Evolutionary conservation across 2,113 vertebrate species (phyloP).

Genomic region (Cromileptes altivelis): DNA sequence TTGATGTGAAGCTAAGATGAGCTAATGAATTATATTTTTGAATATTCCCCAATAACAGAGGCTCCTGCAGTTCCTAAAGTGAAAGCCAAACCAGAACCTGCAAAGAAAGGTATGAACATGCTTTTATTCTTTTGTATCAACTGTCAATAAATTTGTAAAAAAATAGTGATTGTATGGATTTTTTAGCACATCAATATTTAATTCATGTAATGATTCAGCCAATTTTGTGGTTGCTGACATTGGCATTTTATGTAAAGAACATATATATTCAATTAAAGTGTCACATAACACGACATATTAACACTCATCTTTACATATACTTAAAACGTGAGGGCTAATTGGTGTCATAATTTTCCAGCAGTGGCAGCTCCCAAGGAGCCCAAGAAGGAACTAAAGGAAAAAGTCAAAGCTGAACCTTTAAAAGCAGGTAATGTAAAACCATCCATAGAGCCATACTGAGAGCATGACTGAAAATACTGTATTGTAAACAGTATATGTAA

Average conservation of each 20-base stretch:
- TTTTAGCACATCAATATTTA: not conserved
- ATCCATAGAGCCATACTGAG: not conserved
- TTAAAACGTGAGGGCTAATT: not conserved
- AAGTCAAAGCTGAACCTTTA: not conserved
- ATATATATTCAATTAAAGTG: not conserved
- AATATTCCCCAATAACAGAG: not conserved
- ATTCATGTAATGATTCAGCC: not conserved
- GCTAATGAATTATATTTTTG: not conserved
- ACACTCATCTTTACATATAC: not conserved
- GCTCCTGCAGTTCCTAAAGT: constrained; percentile 19
- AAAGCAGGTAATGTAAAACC: not conserved
- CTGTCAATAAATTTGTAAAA: not conserved
- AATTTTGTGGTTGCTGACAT: no score
- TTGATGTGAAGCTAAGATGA: not conserved
- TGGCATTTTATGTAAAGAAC: not conserved
- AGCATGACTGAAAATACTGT: no score
- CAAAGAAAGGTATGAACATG: constrained; percentile 43
- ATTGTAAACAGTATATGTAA: not conserved
- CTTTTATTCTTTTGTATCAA: not conserved
- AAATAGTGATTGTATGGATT: not conserved
- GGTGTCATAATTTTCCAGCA: not conserved
- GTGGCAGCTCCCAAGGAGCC: not conserved
- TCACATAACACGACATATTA: not conserved
- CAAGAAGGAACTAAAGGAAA: not conserved
- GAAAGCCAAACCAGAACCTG: constrained; percentile 33